Evolutionary conservation across 1,140 invertebrate genomes (phyloP).

Genomic region (Eulimnadia texana): DNA sequence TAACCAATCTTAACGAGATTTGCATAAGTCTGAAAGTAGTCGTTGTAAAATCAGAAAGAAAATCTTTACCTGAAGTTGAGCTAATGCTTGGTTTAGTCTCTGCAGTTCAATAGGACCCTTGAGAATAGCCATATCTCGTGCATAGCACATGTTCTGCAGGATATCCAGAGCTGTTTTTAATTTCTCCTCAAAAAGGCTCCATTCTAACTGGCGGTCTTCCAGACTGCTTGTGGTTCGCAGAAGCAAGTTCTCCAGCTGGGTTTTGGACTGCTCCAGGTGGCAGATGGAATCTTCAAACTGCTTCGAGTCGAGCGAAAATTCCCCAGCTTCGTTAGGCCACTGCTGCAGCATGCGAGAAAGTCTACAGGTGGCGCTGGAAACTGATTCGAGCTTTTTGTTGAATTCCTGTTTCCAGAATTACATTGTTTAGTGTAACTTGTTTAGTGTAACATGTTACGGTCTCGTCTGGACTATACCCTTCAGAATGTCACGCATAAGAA

Average conservation of each 20-base stretch:
- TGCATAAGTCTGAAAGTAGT: too few species aligned
- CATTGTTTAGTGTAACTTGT: too few species aligned
- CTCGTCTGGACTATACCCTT: too few species aligned
- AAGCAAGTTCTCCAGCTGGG: not conserved
- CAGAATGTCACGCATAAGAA: too few species aligned
- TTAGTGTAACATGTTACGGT: too few species aligned
- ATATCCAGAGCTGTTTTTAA: not conserved
- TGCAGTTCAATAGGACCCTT: slow-evolving; percentile 6
- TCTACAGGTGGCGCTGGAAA: not conserved
- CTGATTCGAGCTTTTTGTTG: not conserved
- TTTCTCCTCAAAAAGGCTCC: slow-evolving; percentile 1
- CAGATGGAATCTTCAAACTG: not conserved
- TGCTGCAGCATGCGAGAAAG: not conserved
- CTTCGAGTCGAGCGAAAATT: not conserved
- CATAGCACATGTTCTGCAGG: not conserved
- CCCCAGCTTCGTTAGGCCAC: not conserved
- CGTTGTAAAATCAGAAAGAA: not conserved
- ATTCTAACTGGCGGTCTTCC: not conserved
- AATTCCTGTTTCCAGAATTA: not conserved
- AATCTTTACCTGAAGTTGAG: not conserved
- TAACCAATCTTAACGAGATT: too few species aligned
- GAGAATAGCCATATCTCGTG: not conserved
- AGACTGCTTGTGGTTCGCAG: not conserved
- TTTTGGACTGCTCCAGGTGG: slow-evolving; percentile 2
- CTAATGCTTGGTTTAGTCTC: not conserved